Conservation (phyloP, 2,888 invertebrate species). For the Caradrina kadenii region DNA sequence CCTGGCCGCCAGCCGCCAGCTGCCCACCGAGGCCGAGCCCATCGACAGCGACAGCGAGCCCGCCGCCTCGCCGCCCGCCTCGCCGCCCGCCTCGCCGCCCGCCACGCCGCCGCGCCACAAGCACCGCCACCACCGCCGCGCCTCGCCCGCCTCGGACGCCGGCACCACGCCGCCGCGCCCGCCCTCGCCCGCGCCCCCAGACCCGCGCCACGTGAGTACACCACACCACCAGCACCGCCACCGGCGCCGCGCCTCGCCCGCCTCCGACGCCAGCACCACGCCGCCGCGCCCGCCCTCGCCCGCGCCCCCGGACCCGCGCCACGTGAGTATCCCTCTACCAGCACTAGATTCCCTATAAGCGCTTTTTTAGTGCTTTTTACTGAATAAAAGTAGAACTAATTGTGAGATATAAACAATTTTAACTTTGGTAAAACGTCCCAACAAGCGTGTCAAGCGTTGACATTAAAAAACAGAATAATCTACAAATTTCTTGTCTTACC, state of each 20-base stretch:
- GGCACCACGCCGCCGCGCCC: neutral
- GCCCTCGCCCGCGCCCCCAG: neutral
- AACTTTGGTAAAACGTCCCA: no score
- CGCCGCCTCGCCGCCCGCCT: conserved; percentile 47
- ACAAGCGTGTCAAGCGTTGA: no score
- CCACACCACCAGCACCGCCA: conserved; percentile 36
- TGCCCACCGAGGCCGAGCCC: conserved; percentile 93
- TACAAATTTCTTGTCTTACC: no score
- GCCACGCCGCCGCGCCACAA: conserved; percentile 51
- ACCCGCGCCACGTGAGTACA: neutral
- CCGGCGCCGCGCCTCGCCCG: neutral
- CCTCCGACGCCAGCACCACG: conserved; percentile 53
- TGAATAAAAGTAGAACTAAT: no score
- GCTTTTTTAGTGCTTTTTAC: no score
- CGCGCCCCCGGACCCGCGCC: conserved; percentile 19
- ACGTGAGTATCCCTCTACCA: neutral
- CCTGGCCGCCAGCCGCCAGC: conserved; percentile 90
- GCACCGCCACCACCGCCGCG: conserved; percentile 42
- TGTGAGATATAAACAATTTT: no score
- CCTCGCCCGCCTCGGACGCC: neutral
- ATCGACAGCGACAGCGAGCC: conserved; percentile 92
- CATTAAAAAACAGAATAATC: no score
- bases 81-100: conserved; percentile 90
- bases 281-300: conserved; percentile 56
- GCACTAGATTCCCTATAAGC: no score